Evolutionary conservation across 2,113 vertebrate genomes (phyloP), one percentile per base, ranked within the genome.

Genomic region (Dasyprocta punctata): DNA sequence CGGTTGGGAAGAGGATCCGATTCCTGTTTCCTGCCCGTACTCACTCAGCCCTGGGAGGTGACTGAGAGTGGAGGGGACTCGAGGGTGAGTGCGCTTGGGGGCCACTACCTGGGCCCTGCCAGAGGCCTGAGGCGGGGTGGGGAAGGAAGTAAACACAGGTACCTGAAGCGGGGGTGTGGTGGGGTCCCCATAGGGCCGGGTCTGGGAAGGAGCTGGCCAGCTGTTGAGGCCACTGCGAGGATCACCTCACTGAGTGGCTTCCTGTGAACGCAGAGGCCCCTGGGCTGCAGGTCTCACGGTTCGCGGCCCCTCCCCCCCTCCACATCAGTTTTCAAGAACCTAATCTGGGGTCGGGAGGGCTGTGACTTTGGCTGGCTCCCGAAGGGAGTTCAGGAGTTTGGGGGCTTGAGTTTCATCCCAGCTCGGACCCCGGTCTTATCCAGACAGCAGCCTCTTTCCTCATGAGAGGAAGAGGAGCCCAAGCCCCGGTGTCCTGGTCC

Each of bases 1-100:
- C 98, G 97, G 98, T 97, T 94, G 96, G 96, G 98, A 97, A 95
- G 96, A 97, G 97, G 94, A 98, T 95, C 86, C 3, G 17, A 98
- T 96, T 98, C 97, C 97, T 97, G 97, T 98, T 98, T 98, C 98
- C 98, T 98, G 98, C 96, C 96, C 96, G 92, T 92, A 96, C 95
- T 98, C 97, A 98, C 97, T 97, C 96, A 95, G 97, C 88, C 87
- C 96, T 80, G 69, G 96, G 97, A 98, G 96, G 97, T 97, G 97
- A 93, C 94, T 85, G 94, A 96, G 97, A 95, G 94, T 96, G 97
- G 97, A 98, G 90, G 86, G 94, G 58, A 96, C 96, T 92, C 36
- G n/a, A 94, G 92, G 97, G 97, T 98, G 94, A 98, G 98, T 97
- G 93, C 86, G 93, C 86, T 84, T 89, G 96, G 96, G 87, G 69